These are phyloP conservation scores for Ranitomeya variabilis DNA, from an alignment of 2,113 vertebrate genomes.

Conservation along the genomic window DNA sequence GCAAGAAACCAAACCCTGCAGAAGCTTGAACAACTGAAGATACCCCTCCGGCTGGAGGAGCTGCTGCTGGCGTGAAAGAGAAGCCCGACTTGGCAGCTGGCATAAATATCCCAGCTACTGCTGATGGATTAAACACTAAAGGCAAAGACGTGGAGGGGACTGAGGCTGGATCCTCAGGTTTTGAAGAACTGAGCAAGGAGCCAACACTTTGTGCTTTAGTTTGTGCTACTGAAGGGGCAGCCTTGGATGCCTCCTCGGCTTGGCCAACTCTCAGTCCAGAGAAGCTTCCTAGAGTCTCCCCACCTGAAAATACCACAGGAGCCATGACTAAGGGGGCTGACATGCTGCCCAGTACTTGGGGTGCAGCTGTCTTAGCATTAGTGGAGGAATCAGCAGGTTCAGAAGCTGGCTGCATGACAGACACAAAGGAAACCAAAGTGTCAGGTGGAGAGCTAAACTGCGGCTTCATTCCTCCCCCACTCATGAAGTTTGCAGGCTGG, in stretches of 20 bases:
- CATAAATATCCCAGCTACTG: conserved; percentile 67
- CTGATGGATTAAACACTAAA: conserved; percentile 62
- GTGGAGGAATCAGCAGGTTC: conserved; percentile 62
- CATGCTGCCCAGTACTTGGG: conserved; percentile 42
- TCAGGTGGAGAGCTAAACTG: conserved; percentile 70
- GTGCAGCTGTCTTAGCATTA: conserved; percentile 54
- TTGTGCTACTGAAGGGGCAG: conserved; percentile 53
- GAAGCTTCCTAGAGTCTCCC: conserved; percentile 91
- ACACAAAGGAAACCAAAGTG: conserved; percentile 68
- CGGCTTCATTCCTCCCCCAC: conserved; percentile 70
- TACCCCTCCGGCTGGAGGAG: conserved; percentile 55
- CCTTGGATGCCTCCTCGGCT: conserved; percentile 78
- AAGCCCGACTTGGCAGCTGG: conserved; percentile 70
- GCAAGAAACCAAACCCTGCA: conserved; percentile 66
- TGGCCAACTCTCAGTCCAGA: conserved; percentile 88
- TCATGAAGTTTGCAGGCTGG: conserved; percentile 69
- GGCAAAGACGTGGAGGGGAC: conserved; percentile 35
- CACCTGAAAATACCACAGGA: conserved; percentile 65
- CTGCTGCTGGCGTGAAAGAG: conserved; percentile 66
- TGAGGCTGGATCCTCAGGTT: conserved; percentile 66
- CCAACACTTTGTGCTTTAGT: conserved; percentile 60
- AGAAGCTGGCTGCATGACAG: conserved; percentile 61
- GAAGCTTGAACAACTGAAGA: conserved; percentile 57
- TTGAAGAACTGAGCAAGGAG: conserved; percentile 74
- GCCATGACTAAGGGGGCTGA: conserved; percentile 60